Percentiles rank a stretch among this genome's conserved stretches.
phyloP scores from a whole-genome alignment of 2,888 invertebrate species.

The Phytoseiulus persimilis region DNA sequence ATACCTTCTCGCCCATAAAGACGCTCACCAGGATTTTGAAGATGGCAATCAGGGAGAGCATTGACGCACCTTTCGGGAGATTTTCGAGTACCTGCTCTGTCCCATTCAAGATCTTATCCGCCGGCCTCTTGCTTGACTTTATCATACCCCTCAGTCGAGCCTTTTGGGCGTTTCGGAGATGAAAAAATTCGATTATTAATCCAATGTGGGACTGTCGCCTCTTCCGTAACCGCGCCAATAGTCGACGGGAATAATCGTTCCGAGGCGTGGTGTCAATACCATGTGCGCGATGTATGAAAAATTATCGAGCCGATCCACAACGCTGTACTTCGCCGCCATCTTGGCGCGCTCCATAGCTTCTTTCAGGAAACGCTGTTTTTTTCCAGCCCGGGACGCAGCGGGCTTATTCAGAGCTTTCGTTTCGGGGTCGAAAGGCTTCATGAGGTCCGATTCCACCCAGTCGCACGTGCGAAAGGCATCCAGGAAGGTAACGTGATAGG shows the following conservation, averaged over 20 bases:
- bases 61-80: no score
- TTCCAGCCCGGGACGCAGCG: background rate
- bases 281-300: conserved; percentile 16
- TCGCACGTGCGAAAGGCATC: conserved; percentile 12
- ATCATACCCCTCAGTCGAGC: background rate
- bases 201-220: no score
- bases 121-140: background rate
- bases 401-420: background rate
- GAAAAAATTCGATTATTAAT: no score
- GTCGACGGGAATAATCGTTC: no score
- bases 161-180: background rate
- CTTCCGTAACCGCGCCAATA: no score
- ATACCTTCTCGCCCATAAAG: no score
- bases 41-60: no score
- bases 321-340: background rate
- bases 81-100: no score
- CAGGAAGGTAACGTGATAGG: conserved; percentile 19
- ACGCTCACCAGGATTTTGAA: no score
- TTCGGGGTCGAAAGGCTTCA: background rate
- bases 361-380: background rate
- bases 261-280: background rate
- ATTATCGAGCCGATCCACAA: background rate
- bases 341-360: conserved; percentile 6
- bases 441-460: conserved; percentile 6
- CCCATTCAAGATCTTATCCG: background rate